Percentiles rank a stretch among this genome's conserved stretches.
phyloP scores from a whole-genome alignment of 2,888 invertebrate species.

The Acrobasis repandana region DNA sequence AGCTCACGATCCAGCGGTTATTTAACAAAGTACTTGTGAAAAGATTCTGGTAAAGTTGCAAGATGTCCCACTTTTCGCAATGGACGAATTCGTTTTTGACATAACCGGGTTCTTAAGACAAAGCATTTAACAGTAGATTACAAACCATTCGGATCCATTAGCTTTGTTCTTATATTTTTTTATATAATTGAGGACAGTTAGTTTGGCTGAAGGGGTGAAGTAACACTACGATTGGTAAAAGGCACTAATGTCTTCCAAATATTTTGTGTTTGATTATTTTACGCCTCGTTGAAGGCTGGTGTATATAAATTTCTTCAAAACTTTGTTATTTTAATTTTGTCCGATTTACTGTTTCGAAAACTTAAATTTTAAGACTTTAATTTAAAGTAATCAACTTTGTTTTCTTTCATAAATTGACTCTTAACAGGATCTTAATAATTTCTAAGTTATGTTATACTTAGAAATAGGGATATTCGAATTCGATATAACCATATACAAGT shows the following conservation, averaged over 20 bases:
- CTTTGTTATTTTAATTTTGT: no score
- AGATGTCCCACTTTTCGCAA: neutral
- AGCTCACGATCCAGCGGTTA: neutral
- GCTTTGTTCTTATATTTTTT: neutral
- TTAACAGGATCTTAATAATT: no score
- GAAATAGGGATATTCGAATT: no score
- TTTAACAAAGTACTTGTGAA: neutral
- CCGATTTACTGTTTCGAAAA: no score
- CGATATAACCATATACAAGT: no score
- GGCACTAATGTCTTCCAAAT: neutral
- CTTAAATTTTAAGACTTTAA: no score
- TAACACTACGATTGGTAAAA: neutral
- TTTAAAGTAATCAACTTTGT: no score
- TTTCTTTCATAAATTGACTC: no score
- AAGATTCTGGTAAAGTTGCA: neutral
- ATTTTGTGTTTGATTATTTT: neutral
- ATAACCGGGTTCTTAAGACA: neutral
- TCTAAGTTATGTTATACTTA: no score
- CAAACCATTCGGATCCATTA: neutral
- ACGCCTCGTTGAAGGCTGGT: no score
- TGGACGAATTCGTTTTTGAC: neutral
- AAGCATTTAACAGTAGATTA: neutral
- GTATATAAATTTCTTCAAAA: no score
- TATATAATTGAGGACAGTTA: neutral
- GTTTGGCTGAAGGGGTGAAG: neutral